Evolutionary conservation across 2,888 invertebrate genomes (phyloP).

Genomic region (Adineta ricciae): DNA sequence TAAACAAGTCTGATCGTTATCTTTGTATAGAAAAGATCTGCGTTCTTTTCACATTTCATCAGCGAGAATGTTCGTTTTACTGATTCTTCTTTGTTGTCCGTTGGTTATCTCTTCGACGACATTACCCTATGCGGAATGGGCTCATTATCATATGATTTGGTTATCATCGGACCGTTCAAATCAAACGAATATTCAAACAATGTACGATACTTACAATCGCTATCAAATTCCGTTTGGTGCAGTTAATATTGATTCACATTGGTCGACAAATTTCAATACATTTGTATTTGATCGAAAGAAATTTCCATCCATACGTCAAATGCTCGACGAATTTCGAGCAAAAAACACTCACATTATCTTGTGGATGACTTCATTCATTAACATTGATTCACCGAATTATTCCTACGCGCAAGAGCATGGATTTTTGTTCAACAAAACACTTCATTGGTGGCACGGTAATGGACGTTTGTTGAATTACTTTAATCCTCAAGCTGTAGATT

Average conservation of each 20-base stretch:
- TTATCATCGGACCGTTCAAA: not conserved
- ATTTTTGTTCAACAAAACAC: constrained; percentile 25
- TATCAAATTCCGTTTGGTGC: constrained; percentile 23
- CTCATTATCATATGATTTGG: constrained; percentile 30
- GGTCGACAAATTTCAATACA: constrained; percentile 24
- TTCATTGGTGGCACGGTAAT: constrained; percentile 28
- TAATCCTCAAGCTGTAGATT: too few species aligned
- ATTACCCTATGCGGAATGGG: constrained; percentile 28
- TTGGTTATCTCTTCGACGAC: too few species aligned
- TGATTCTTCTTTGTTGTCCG: too few species aligned
- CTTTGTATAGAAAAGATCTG: too few species aligned
- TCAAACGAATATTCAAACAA: not conserved
- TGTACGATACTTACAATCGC: constrained; percentile 6
- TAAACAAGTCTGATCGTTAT: too few species aligned
- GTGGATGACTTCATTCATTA: constrained; percentile 29
- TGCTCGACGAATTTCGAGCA: constrained; percentile 23
- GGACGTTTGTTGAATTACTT: not conserved
- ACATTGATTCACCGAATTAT: constrained; percentile 30
- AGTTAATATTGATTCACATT: constrained; percentile 27
- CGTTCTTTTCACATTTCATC: too few species aligned
- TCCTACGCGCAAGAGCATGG: constrained; percentile 18
- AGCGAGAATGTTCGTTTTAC: too few species aligned
- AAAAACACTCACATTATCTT: constrained; percentile 23
- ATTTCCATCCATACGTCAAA: constrained; percentile 18
- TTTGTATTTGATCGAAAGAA: constrained; percentile 24